Conservation (phyloP, 2,113 vertebrate species). For the Echinops telfairi region DNA sequence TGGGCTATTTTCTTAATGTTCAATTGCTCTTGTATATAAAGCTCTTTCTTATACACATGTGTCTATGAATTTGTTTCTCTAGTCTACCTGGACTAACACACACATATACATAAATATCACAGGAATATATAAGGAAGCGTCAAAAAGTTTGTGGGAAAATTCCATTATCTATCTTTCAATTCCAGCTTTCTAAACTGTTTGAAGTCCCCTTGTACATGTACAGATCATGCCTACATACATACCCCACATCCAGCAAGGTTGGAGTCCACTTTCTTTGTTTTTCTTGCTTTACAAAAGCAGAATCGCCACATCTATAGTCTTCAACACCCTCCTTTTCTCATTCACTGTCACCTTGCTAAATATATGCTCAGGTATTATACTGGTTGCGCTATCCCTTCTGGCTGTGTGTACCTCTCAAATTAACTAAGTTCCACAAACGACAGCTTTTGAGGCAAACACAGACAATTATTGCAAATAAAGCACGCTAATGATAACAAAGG, state of each 20-base stretch:
- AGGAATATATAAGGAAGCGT: no score
- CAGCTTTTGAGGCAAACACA: constrained; percentile 38
- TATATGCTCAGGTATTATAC: constrained; percentile 10
- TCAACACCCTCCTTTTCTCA: background rate
- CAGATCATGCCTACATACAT: background rate
- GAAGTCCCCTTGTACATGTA: no score
- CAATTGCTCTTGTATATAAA: no score
- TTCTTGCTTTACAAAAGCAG: constrained; percentile 50
- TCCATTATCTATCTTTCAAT: no score
- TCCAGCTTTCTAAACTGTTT: no score
- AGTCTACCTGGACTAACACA: background rate
- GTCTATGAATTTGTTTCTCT: no score
- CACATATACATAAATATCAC: background rate
- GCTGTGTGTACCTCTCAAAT: background rate
- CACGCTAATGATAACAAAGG: constrained; percentile 17
- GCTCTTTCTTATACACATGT: no score
- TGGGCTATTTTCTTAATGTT: no score
- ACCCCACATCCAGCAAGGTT: background rate
- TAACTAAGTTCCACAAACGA: constrained; percentile 21
- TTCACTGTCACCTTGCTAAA: background rate
- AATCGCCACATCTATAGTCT: background rate
- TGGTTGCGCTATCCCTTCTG: background rate
- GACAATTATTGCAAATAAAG: constrained; percentile 37
- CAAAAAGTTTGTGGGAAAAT: no score
- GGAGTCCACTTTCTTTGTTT: background rate